phyloP scores from a whole-genome alignment of 1,140 invertebrate genomes.

The Drosophila nigrodunni region DNA sequence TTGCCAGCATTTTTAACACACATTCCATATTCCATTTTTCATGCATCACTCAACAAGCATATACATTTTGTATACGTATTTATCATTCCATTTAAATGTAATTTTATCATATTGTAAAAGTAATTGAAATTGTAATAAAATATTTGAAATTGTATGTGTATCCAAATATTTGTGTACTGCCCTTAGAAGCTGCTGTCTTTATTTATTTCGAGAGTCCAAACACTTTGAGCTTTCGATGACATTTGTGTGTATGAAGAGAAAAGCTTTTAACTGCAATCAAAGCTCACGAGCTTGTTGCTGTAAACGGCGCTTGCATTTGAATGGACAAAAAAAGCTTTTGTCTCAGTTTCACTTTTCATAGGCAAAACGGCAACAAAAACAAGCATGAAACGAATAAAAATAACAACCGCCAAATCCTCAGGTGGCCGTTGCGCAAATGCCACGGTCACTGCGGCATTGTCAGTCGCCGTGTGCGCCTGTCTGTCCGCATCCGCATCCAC shows the following conservation, averaged over 20 bases:
- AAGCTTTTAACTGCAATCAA: conserved; percentile 20
- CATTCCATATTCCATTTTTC: neutral
- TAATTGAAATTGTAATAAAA: conserved; percentile 11
- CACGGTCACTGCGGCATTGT: conserved; percentile 50
- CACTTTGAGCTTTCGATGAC: conserved; percentile 11
- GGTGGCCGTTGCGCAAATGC: conserved; percentile 59
- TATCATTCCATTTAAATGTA: neutral
- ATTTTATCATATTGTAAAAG: neutral
- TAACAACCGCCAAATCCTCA: conserved; percentile 40
- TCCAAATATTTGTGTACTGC: neutral
- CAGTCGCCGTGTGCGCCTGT: conserved; percentile 56
- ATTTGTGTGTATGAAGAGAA: neutral
- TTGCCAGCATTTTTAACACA: conserved; percentile 4
- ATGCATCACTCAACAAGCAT: neutral
- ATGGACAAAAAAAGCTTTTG: conserved; percentile 31
- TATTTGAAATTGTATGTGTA: conserved; percentile 7
- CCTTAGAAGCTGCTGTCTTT: neutral
- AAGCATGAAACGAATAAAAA: conserved; percentile 4
- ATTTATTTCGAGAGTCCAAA: neutral
- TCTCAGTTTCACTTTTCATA: neutral
- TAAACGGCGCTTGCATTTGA: conserved; percentile 57
- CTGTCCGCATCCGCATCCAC: conserved; percentile 25
- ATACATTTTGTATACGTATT: too few relatives aligned
- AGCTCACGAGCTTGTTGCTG: conserved; percentile 41
- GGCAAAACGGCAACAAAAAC: conserved; percentile 11